Evolutionary conservation across 2,888 invertebrate species (phyloP).

Genomic region (Eurois occulta): DNA sequence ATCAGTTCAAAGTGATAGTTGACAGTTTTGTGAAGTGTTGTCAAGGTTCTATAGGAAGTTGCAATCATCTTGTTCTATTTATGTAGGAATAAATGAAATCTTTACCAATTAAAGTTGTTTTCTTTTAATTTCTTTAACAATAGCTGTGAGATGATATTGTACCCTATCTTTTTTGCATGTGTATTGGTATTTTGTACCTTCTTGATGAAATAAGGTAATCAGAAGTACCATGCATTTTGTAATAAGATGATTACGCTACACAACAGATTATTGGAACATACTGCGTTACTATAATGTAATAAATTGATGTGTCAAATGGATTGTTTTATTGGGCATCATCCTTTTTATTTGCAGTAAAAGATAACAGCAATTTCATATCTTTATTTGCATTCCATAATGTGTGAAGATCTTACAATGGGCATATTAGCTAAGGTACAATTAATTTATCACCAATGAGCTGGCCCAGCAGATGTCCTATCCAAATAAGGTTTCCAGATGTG

Average conservation of each 20-base stretch:
- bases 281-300: neutral
- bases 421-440: no score
- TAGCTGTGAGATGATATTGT: neutral
- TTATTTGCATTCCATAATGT: no score
- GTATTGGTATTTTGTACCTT: slow-evolving; percentile 41
- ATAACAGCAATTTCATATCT: no score
- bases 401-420: no score
- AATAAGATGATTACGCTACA: neutral
- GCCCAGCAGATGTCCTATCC: neutral
- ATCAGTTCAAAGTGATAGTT: slow-evolving; percentile 48
- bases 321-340: slow-evolving; percentile 14
- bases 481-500: neutral
- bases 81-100: slow-evolving; percentile 85
- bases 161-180: neutral
- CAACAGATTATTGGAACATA: neutral
- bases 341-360: neutral
- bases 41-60: slow-evolving; percentile 61
- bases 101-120: slow-evolving; percentile 55
- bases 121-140: slow-evolving; percentile 28
- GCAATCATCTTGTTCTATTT: slow-evolving; percentile 69
- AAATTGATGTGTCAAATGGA: neutral
- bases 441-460: neutral
- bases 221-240: slow-evolving; percentile 17
- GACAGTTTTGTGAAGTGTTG: slow-evolving; percentile 61
- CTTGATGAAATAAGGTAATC: slow-evolving; percentile 44